Conservation (phyloP, 2,888 invertebrate species). For the Erebia aethiops region DNA sequence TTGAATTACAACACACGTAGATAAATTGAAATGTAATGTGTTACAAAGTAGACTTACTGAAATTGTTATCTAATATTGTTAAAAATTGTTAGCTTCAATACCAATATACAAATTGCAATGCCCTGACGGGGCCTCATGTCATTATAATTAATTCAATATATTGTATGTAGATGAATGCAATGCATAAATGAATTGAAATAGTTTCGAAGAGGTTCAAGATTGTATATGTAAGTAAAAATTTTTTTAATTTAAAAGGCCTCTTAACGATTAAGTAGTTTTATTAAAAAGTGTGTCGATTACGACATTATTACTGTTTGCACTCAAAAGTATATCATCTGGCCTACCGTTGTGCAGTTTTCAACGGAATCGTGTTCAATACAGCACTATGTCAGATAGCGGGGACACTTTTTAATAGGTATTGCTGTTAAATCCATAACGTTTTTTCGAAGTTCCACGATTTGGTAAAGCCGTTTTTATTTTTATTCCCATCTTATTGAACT, state of each 20-base stretch:
- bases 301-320: conserved; percentile 32
- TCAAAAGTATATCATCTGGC: conserved; percentile 43
- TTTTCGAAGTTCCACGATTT: conserved; percentile 47
- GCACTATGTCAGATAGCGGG: conserved; percentile 81
- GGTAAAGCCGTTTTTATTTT: conserved; percentile 31
- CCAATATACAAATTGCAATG: too few relatives aligned
- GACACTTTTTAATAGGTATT: conserved; percentile 59
- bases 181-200: too few relatives aligned
- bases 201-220: too few relatives aligned
- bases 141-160: too few relatives aligned
- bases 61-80: too few relatives aligned
- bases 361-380: conserved; percentile 75
- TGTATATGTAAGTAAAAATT: neutral
- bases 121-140: too few relatives aligned
- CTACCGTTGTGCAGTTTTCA: conserved; percentile 60
- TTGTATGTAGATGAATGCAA: too few relatives aligned
- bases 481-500: conserved; percentile 29
- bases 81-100: too few relatives aligned
- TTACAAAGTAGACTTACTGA: too few relatives aligned
- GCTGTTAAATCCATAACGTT: conserved; percentile 58
- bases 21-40: too few relatives aligned
- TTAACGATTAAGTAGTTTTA: conserved; percentile 16
- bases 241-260: conserved; percentile 13
- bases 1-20: too few relatives aligned
- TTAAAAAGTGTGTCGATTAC: conserved; percentile 34